Percentiles rank a stretch among this genome's conserved stretches.
phyloP scores from a whole-genome alignment of 1,140 invertebrate genomes.

The Macrosteles quadrilineatus region DNA sequence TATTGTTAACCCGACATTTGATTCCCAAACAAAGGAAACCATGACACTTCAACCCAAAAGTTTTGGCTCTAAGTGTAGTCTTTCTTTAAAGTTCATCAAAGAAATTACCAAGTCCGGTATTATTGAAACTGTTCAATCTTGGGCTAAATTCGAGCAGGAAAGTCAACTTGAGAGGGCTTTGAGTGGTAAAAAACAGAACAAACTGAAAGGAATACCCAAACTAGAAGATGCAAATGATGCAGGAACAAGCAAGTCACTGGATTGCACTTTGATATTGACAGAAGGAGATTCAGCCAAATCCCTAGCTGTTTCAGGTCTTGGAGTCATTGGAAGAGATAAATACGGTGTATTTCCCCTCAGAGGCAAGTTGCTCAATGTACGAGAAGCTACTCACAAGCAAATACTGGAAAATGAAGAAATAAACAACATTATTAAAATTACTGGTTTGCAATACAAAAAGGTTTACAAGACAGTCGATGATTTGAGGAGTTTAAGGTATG shows the following conservation, averaged over 20 bases:
- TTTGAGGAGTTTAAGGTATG: constrained; percentile 91
- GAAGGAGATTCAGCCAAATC: constrained; percentile 99
- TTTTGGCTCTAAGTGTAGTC: constrained; percentile 93
- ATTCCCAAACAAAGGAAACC: constrained; percentile 99
- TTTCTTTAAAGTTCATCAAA: constrained; percentile 88
- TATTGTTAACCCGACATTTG: constrained; percentile 99
- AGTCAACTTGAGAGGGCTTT: constrained; percentile 82
- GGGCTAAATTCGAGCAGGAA: constrained; percentile 98
- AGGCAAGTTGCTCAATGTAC: constrained; percentile 97
- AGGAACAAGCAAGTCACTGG: constrained; percentile 82
- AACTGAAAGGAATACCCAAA: constrained; percentile 90
- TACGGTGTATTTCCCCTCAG: constrained; percentile 97
- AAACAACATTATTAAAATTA: constrained; percentile 95
- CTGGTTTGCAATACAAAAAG: constrained; percentile 92
- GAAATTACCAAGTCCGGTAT: constrained; percentile 86
- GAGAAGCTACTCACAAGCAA: constrained; percentile 96
- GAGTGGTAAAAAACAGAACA: constrained; percentile 86
- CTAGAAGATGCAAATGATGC: constrained; percentile 99
- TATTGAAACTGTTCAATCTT: constrained; percentile 86
- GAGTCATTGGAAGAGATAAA: constrained; percentile 91
- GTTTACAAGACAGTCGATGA: constrained; percentile 92
- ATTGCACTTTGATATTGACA: constrained; percentile 96
- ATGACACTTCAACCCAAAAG: constrained; percentile 95
- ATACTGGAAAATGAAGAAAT: constrained; percentile 98
- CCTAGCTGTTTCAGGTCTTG: constrained; percentile 93